These are phyloP conservation scores for Temnothorax rugatulus DNA, from an alignment of 2,888 invertebrate genomes.

Conservation along the genomic window DNA sequence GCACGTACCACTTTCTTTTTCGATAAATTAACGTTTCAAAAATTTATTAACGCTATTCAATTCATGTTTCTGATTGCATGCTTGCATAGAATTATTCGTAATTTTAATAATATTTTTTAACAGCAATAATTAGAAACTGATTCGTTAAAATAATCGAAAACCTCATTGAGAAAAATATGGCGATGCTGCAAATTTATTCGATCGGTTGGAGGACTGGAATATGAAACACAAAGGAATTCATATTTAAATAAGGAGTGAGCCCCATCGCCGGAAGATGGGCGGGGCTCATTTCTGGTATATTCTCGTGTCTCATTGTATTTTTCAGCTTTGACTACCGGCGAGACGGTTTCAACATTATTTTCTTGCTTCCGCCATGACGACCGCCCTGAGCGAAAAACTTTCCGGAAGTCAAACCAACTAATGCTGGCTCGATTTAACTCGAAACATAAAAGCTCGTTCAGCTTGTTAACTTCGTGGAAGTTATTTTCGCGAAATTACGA, in stretches of 20 bases:
- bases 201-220: constrained; percentile 59
- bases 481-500: constrained; percentile 30
- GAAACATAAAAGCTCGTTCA: constrained; percentile 43
- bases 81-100: background rate
- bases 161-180: background rate
- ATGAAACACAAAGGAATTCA: constrained; percentile 60
- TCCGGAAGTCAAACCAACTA: constrained; percentile 42
- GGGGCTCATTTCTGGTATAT: constrained; percentile 54
- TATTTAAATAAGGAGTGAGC: constrained; percentile 75
- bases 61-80: background rate
- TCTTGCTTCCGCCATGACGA: constrained; percentile 55
- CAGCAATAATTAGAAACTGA: background rate
- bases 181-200: constrained; percentile 60
- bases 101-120: background rate
- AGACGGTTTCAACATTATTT: constrained; percentile 73
- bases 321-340: constrained; percentile 74
- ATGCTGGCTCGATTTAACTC: constrained; percentile 41
- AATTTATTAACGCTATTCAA: background rate
- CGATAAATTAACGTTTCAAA: background rate
- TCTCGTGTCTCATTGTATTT: constrained; percentile 71
- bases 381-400: constrained; percentile 43
- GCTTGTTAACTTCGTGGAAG: constrained; percentile 37
- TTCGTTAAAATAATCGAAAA: background rate
- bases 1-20: background rate
- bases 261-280: constrained; percentile 57